A percentile compares a stretch with the other conserved stretches of the same genome.
phyloP scores from a whole-genome alignment of 2,113 vertebrate genomes.

The Mionectes macconnelli region DNA sequence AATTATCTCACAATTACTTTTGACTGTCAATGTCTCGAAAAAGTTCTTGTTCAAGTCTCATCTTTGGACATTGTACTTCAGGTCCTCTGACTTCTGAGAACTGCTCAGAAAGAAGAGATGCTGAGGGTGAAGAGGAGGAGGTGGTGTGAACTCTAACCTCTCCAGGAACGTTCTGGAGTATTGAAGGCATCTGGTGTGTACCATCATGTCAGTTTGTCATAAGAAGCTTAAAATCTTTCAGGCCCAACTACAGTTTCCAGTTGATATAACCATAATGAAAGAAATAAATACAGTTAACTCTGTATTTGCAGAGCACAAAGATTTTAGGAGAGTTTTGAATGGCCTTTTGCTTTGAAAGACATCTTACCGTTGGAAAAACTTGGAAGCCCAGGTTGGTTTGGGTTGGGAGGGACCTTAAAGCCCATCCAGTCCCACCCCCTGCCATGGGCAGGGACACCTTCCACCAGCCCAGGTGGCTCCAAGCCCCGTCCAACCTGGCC shows the following conservation, averaged over 20 bases:
- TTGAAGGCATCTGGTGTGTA: not conserved
- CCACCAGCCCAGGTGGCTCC: accelerated
- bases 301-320: not conserved
- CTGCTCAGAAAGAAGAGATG: not conserved
- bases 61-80: not conserved
- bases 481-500: accelerated
- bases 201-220: not conserved
- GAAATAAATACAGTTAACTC: not conserved
- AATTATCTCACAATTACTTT: not conserved
- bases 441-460: not conserved
- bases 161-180: not conserved
- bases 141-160: not conserved
- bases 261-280: not conserved
- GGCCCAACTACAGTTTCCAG: not conserved
- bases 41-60: not conserved
- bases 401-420: not conserved
- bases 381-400: not conserved
- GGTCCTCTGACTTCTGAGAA: not conserved
- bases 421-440: not conserved
- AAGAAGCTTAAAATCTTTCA: not conserved
- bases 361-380: not conserved
- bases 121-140: not conserved
- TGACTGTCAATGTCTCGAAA: not conserved
- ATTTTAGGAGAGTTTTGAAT: not conserved
- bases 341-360: not conserved